These are phyloP conservation scores for Drosophila recens DNA, from an alignment of 2,888 invertebrate species.

Conservation along the genomic window DNA sequence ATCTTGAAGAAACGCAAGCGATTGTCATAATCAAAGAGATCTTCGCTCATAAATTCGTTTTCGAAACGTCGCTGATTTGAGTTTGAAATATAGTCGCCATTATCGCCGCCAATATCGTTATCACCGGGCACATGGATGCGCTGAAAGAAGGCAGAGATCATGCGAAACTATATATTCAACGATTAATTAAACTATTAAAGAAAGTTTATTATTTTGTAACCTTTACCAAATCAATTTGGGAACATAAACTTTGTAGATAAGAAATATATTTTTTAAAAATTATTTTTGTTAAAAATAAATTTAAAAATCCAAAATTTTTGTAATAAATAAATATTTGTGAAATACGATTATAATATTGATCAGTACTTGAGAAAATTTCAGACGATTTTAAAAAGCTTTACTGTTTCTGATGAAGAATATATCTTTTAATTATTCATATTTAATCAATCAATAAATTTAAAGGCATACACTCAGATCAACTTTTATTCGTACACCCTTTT, in stretches of 20 bases:
- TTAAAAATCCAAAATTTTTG: no score
- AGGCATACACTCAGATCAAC: no score
- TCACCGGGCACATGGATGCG: slow-evolving; percentile 96
- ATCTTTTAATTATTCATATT: no score
- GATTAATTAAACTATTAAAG: no score
- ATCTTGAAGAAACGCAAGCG: slow-evolving; percentile 90
- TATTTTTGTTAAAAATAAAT: no score
- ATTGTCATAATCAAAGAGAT: slow-evolving; percentile 87
- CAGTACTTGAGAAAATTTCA: background rate
- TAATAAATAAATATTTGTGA: no score
- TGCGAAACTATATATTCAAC: slow-evolving; percentile 62
- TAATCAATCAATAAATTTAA: no score
- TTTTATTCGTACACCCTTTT: no score
- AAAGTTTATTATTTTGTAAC: no score
- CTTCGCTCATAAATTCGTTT: slow-evolving; percentile 90
- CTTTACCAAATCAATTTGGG: no score
- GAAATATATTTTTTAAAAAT: no score
- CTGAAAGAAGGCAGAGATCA: slow-evolving; percentile 86
- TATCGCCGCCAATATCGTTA: slow-evolving; percentile 98
- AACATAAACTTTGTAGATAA: no score
- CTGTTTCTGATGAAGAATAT: background rate
- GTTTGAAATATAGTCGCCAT: slow-evolving; percentile 88
- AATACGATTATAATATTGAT: background rate
- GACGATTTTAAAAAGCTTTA: background rate
- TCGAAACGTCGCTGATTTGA: slow-evolving; percentile 91